A percentile compares a stretch with the other conserved stretches of the same genome.
Evolutionary conservation across 2,888 invertebrate genomes (phyloP).

Genomic region (Agriotes lineatus): DNA sequence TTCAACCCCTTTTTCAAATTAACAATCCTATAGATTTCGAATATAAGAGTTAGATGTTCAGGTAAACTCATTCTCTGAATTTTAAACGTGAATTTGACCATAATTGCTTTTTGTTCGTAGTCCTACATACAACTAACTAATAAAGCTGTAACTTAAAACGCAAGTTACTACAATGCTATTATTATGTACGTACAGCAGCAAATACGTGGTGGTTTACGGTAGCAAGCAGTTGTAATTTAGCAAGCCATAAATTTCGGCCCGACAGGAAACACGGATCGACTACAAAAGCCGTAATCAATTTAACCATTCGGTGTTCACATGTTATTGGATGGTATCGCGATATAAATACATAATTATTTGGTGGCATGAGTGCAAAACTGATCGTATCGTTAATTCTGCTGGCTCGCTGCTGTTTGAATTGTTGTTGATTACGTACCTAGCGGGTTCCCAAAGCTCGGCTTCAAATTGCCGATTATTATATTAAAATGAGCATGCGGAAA

Average conservation of each 20-base stretch:
- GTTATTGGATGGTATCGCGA: constrained; percentile 58
- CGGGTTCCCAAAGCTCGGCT: constrained; percentile 13
- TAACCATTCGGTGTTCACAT: constrained; percentile 57
- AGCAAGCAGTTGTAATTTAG: constrained; percentile 48
- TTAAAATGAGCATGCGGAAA: constrained; percentile 1
- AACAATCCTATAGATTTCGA: no score
- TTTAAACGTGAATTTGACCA: no score
- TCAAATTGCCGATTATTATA: constrained; percentile 14
- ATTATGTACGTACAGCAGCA: constrained; percentile 15
- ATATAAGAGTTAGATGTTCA: no score
- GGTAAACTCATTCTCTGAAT: no score
- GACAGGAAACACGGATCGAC: constrained; percentile 59
- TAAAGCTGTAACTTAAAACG: no score
- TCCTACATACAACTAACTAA: neutral
- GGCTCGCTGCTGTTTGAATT: constrained; percentile 33
- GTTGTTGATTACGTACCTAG: constrained; percentile 33
- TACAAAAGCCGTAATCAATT: constrained; percentile 62
- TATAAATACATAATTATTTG: constrained; percentile 42
- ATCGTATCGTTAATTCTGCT: constrained; percentile 36
- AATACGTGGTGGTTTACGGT: constrained; percentile 36
- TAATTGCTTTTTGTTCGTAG: no score
- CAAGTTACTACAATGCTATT: no score
- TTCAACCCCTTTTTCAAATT: no score
- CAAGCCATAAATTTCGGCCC: constrained; percentile 52
- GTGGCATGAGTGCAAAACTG: constrained; percentile 33